Evolutionary conservation across 2,888 invertebrate species (phyloP), one percentile per base, ranked within the genome.

Genomic region (Andrena bucephala): DNA sequence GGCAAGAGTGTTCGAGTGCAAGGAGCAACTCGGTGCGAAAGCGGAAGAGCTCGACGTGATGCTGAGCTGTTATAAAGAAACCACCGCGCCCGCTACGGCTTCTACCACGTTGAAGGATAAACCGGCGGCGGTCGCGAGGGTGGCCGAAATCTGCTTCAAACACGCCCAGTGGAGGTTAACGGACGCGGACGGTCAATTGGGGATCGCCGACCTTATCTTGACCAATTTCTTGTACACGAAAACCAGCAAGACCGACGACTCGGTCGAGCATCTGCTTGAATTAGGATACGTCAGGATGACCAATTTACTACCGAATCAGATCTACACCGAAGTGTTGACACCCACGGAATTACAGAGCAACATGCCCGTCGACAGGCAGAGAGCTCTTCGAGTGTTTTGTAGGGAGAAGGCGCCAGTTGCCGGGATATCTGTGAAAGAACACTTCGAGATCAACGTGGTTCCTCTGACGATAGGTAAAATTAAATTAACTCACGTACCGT

Each of bases 341-440:
- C 97, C 98, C 0, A 96, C 97, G 0, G 96, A 97, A 92, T 95
- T 97, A 66, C 97, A 97, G 90, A 97, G 96, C 7, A 97, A 98
- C 72, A 98, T 98, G 95, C 98, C 98, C 0, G 97, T 99, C 36
- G 98, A 99, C 80, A 96, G 98, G 54, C 94, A 94, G 94, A 96
- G 98, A 91, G 98, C 99, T 27, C 94, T 99, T 85, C 96, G 99
- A 84, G 97, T 99, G 65, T 98, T 99, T 94, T 99, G 99, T 90
- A 96, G 99, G 80, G 99, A 99, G 94, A 97, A 98, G 87, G 98
- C 98, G 63, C 99, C 99, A 0, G 99, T 99, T 6, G 99, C 99
- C n/a, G 99, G 99, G 2, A 99, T 99, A 89, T 98, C 99, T 0
- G 98, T 99, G 16, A 99, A 99, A 94, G 99, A 99, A 93, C 99